Evolutionary conservation across 2,888 invertebrate species (phyloP).

Genomic region (Eutolmus rufibarbis): DNA sequence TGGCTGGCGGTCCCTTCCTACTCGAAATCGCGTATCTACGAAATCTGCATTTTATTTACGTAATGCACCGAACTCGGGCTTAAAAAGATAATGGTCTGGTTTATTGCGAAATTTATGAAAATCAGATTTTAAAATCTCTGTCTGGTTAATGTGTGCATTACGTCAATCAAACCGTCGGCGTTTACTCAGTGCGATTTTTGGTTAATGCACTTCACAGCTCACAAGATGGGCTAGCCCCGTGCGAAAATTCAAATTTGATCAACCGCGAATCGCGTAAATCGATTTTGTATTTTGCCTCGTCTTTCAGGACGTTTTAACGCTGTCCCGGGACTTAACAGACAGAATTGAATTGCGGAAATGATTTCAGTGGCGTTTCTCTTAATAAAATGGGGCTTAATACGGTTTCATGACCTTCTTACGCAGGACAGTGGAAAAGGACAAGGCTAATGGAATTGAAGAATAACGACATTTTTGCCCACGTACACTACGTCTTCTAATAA

Average conservation of each 20-base stretch:
- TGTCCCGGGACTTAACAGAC: background rate
- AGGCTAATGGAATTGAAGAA: background rate
- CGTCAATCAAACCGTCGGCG: background rate
- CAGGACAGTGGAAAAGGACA: background rate
- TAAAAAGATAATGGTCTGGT: constrained; percentile 7
- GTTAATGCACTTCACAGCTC: background rate
- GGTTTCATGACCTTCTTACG: background rate
- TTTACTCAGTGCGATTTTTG: background rate
- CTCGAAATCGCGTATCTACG: background rate
- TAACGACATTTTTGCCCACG: background rate
- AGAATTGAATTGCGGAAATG: background rate
- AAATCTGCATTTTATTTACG: background rate
- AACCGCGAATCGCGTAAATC: background rate
- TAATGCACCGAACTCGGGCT: background rate
- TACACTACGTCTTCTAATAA: background rate
- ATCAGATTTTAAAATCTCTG: constrained; percentile 20
- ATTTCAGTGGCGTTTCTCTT: background rate
- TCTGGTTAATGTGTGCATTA: background rate
- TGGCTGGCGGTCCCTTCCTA: background rate
- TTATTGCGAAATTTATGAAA: constrained; percentile 13
- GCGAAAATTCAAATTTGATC: background rate
- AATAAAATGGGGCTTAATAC: background rate
- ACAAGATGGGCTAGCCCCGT: background rate
- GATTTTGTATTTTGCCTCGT: background rate
- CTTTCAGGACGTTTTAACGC: background rate